Evolutionary conservation across 2,113 vertebrate species (phyloP), one percentile per base, ranked within the genome.

Genomic region (Pseudopodoces humilis): DNA sequence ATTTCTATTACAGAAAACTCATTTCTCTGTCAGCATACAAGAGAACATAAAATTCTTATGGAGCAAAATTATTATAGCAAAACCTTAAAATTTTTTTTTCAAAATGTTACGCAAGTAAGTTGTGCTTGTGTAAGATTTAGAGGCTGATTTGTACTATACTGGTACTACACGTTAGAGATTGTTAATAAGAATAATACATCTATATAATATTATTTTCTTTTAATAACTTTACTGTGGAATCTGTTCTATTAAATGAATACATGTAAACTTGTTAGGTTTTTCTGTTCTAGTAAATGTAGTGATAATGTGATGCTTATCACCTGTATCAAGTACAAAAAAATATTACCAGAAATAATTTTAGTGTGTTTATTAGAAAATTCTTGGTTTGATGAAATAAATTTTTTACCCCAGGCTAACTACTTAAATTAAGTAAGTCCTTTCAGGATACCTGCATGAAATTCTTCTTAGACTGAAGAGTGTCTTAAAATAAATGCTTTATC

Each of bases 391-490:
- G 16, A 81, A 89, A 68, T 64, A 27, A 3, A 2, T 46, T 83
- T 80, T 81, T 31, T 72, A 44, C 47, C 10, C 15, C 3, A 6
- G 31, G 24, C 39, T 60, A 58, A 25, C 21, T 59, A 24, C 7
- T 46, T 59, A 55, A 89, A 37, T 71, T 39, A 27, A 37, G 2
- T 25, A 11, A n/a, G 16, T 68, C 65, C 19, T 90, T 77, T 67
- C 39, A 58, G 46, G 46, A 59, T 65, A 22, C 60, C 63, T 82
- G n/a, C 6, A 24, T 1, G 2, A 0, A 0, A 3, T 79, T 71
- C 17, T 39, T 85, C 20, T 8, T 50, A 39, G 17, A 30, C 83
- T 80, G 67, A 65, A 35, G 20, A 39, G 24, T 67, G 21, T 64
- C 43, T 47, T 80, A 37, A 77, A 75, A 53, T 18, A 68, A 75